A percentile compares a stretch with the other conserved stretches of the same genome.
Conservation (phyloP, 2,113 vertebrate genomes). For the Sclerurus mexicanus region DNA sequence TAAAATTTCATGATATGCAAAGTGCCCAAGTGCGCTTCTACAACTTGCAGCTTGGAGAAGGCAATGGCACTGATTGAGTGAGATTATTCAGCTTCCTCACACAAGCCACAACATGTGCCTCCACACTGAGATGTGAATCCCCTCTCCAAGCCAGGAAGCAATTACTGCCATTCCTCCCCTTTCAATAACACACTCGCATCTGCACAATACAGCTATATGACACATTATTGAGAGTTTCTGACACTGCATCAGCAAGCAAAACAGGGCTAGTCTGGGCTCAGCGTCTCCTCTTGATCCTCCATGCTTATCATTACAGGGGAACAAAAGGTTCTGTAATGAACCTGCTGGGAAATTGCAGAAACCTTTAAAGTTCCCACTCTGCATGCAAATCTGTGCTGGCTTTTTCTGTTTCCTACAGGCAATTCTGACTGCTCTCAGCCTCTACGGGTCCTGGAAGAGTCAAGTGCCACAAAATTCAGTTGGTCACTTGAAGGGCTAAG, state of each 20-base stretch:
- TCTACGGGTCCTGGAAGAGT: background rate
- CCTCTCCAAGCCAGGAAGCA: slow-evolving; percentile 1
- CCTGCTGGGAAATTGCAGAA: background rate
- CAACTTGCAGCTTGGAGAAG: background rate
- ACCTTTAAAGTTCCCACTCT: background rate
- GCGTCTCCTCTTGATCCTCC: background rate
- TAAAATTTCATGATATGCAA: background rate
- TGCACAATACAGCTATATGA: background rate
- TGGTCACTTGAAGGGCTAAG: background rate
- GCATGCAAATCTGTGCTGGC: background rate
- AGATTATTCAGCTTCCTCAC: background rate
- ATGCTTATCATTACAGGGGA: background rate
- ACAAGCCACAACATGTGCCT: background rate
- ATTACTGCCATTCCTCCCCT: slow-evolving; percentile 13
- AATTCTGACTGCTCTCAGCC: background rate
- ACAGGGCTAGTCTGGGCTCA: background rate
- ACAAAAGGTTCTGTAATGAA: background rate
- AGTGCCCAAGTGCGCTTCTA: background rate
- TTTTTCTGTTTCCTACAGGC: background rate
- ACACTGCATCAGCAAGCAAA: background rate
- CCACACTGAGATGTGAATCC: background rate
- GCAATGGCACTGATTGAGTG: background rate
- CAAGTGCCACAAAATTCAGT: background rate
- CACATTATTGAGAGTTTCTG: background rate
- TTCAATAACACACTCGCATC: background rate